phyloP scores from a whole-genome alignment of 2,113 vertebrate genomes.

The Nesogale talazaci region DNA sequence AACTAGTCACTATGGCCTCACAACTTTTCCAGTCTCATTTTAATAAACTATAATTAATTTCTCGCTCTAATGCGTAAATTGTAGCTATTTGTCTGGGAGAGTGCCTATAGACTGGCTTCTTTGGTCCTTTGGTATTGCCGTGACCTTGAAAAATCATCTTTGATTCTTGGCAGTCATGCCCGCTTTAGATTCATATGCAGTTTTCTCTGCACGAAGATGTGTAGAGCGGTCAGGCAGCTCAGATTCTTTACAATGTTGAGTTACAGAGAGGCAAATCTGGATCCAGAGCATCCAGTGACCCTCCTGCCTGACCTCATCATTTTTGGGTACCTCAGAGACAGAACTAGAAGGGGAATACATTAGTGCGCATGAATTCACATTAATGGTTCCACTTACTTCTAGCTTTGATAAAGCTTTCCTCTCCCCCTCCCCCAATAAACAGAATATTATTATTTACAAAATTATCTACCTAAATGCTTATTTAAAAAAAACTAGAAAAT shows the following conservation, averaged over 20 bases:
- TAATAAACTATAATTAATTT: background rate
- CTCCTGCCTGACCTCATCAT: background rate
- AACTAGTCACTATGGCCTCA: background rate
- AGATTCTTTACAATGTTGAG: background rate
- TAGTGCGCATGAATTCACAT: background rate
- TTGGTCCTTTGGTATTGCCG: background rate
- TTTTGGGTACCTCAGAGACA: background rate
- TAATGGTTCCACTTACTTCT: background rate
- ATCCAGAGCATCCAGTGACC: background rate
- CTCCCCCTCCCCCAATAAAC: background rate
- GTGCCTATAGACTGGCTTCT: background rate
- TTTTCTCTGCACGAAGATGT: background rate
- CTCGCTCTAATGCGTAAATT: slow-evolving; percentile 25
- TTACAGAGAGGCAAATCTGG: slow-evolving; percentile 15
- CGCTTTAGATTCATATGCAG: background rate
- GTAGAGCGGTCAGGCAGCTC: background rate
- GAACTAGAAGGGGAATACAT: slow-evolving; percentile 2
- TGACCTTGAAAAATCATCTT: background rate
- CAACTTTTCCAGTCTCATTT: slow-evolving; percentile 9
- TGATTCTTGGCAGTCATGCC: background rate
- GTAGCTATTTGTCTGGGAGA: background rate
- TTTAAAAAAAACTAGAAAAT: background rate
- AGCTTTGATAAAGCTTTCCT: background rate
- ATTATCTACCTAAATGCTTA: background rate
- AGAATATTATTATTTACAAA: background rate